Conservation (phyloP, 2,888 invertebrate species). For the Nymphalis c-album region DNA sequence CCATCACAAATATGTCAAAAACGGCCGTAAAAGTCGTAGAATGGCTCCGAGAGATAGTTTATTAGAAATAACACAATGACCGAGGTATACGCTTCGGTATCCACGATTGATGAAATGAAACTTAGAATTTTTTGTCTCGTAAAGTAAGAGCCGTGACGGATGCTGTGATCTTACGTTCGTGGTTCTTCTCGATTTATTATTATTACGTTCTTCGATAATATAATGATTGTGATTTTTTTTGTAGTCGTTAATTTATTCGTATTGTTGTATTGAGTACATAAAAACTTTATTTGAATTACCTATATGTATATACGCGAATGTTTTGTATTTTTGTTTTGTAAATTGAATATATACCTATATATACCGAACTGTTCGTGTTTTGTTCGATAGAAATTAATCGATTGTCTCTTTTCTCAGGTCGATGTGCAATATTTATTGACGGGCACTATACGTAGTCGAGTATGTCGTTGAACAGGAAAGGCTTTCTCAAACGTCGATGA, state of each 20-base stretch:
- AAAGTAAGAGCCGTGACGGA: constrained; percentile 17
- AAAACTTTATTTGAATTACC: too few relatives aligned
- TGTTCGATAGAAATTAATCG: too few relatives aligned
- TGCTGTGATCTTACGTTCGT: constrained; percentile 5
- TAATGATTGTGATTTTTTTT: constrained; percentile 33
- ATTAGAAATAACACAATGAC: constrained; percentile 68
- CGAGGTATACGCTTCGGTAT: constrained; percentile 19
- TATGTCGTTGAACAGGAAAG: too few relatives aligned
- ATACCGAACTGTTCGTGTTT: too few relatives aligned
- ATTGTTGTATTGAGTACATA: neutral
- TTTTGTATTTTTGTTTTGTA: too few relatives aligned
- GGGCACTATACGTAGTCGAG: too few relatives aligned
- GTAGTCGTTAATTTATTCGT: neutral
- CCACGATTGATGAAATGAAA: constrained; percentile 68
- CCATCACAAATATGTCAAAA: constrained; percentile 80
- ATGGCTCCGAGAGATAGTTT: constrained; percentile 68
- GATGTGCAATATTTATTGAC: too few relatives aligned
- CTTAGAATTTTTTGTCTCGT: constrained; percentile 43
- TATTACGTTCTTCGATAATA: neutral
- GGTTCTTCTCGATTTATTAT: neutral
- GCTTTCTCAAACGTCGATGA: too few relatives aligned
- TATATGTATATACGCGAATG: too few relatives aligned
- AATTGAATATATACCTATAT: too few relatives aligned
- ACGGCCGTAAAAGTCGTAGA: constrained; percentile 65
- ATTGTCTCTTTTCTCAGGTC: too few relatives aligned